phyloP scores from a whole-genome alignment of 2,888 invertebrate species.

The Cheiracanthium punctorium region DNA sequence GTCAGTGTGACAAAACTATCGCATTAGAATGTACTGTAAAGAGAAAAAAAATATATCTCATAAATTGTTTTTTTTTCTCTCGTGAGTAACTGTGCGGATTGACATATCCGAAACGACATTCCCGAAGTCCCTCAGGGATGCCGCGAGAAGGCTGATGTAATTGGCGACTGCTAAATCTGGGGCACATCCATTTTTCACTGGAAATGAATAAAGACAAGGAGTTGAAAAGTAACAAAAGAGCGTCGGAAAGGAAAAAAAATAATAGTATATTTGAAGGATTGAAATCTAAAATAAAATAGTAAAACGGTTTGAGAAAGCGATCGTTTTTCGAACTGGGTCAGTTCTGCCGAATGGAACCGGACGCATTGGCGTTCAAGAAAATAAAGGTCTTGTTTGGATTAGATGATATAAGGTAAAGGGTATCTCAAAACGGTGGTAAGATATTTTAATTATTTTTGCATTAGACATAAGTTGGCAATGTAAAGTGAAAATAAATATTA shows the following conservation, averaged over 20 bases:
- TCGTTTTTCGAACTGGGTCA: background rate
- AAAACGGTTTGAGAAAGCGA: background rate
- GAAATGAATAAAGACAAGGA: constrained; percentile 6
- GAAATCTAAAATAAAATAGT: background rate
- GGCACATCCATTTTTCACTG: background rate
- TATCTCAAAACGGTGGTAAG: too few species aligned
- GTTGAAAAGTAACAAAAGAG: background rate
- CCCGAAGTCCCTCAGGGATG: background rate
- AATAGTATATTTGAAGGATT: background rate
- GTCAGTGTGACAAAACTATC: too few species aligned
- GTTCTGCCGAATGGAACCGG: background rate
- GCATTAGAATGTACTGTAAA: too few species aligned
- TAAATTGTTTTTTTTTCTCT: constrained; percentile 6
- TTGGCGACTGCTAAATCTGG: background rate
- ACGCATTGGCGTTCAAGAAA: too few species aligned
- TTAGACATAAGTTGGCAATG: too few species aligned
- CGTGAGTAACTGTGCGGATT: background rate
- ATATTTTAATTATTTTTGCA: too few species aligned
- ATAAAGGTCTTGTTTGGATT: too few species aligned
- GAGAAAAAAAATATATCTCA: background rate
- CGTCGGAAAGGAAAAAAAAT: background rate
- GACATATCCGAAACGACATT: background rate
- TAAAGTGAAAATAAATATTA: too few species aligned
- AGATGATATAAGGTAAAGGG: too few species aligned
- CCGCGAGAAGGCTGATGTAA: background rate